Percentiles rank a stretch among this genome's conserved stretches.
phyloP scores from a whole-genome alignment of 1,140 invertebrate genomes.

The Lasioglossum baleicum region DNA sequence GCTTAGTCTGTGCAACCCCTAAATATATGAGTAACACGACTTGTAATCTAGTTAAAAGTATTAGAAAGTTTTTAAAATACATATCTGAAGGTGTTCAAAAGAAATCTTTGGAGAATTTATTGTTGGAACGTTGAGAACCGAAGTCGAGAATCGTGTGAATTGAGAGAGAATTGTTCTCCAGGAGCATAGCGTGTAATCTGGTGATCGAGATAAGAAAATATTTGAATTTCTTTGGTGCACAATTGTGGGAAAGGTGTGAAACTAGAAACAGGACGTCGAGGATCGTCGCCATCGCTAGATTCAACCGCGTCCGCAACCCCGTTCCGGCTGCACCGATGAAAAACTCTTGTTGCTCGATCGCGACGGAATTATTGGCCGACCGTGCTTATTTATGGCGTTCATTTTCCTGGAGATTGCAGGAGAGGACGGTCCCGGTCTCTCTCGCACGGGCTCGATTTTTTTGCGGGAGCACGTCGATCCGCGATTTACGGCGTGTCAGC shows the following conservation, averaged over 20 bases:
- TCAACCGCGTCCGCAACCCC: slow-evolving; percentile 17
- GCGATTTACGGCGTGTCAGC: slow-evolving; percentile 60
- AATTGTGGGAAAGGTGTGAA: neutral
- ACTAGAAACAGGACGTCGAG: neutral
- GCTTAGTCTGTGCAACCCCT: too few relatives aligned
- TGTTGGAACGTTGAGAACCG: too few relatives aligned
- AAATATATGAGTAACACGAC: too few relatives aligned
- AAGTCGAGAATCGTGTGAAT: too few relatives aligned
- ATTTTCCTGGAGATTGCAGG: slow-evolving; percentile 73
- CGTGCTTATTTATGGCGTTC: slow-evolving; percentile 78
- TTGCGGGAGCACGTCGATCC: slow-evolving; percentile 49
- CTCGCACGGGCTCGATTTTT: slow-evolving; percentile 38
- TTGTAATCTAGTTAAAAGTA: too few relatives aligned
- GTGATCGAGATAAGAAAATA: too few relatives aligned
- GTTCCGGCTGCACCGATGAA: slow-evolving; percentile 62
- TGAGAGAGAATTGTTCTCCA: too few relatives aligned
- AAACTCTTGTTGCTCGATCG: slow-evolving; percentile 74
- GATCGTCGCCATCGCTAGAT: slow-evolving; percentile 31
- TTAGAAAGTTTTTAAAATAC: too few relatives aligned
- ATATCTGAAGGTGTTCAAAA: too few relatives aligned
- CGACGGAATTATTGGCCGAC: slow-evolving; percentile 75
- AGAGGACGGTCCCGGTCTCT: slow-evolving; percentile 28
- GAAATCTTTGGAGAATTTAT: too few relatives aligned
- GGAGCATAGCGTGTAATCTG: too few relatives aligned
- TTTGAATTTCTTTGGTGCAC: too few relatives aligned